Base-by-base conservation (phyloP, 1,140 invertebrate species). In the Teleopsis dalmanni region DNA sequence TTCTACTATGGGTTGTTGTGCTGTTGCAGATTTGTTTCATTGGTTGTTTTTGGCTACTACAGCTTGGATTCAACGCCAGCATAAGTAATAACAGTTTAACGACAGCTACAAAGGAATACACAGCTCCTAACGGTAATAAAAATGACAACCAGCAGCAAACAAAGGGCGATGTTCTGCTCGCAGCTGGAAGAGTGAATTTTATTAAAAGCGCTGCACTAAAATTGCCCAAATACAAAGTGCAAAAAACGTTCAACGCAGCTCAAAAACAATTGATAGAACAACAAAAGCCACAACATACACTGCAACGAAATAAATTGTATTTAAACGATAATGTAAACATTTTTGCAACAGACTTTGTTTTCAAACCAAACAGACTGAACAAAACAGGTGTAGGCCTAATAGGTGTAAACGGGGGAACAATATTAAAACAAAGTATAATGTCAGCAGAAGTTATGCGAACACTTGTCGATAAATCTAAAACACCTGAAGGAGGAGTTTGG, bases 361-460 rank as follows among this genome's bases (percentile, higher is more conserved):
- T 29, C 16, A 65, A 61, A 53, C 21, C 38, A 21, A 55, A 60
- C 14, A 42, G 41, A 38, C 43, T 52, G 21, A 65, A 66, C 44
- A 52, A 48, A 40, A 54, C 52, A 50, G 5, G 40, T 58, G 31
- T 43, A 43, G 41, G 31, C 11, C 9, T 31, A 10, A 29, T 14
- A 43, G 31, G 31, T 31, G 16, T 16, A 29, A 43, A 4, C n/a
- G 23, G 40, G 36, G 52, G 55, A 3, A 47, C 52, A 5, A 59
- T 62, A 18, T 48, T 50, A 31, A 34, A 57, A 41, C 56, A 65
- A 19, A 50, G 72, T 42, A 78, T 76, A 44, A 64, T 70, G 4
- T 56, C 65, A 29, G 75, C 76, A 57, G n/a, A n/a, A n/a, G n/a
- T n/a, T 75, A 76, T 40, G 64, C 9, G 27, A 44, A 18, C 14